Percentiles rank a stretch among this genome's conserved stretches.
Evolutionary conservation across 2,113 vertebrate genomes (phyloP).

Genomic region (Erpornis zantholeuca): DNA sequence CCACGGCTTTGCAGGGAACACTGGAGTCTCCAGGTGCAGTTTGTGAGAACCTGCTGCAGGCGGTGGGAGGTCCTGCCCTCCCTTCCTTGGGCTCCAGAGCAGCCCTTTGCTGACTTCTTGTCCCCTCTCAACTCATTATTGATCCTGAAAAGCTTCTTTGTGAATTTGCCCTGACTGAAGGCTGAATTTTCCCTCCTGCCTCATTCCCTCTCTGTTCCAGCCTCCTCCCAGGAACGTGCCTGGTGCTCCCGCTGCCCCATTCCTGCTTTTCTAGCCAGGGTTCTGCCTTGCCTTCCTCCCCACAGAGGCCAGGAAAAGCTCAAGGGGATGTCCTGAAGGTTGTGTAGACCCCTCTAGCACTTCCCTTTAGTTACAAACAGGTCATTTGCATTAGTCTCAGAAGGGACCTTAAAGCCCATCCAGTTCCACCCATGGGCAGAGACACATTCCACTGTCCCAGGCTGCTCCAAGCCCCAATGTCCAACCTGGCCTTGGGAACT

Average conservation of each 20-base stretch:
- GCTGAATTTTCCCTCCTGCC: background rate
- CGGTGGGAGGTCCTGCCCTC: background rate
- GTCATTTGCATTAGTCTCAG: background rate
- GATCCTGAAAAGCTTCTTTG: background rate
- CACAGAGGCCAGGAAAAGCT: background rate
- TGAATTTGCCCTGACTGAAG: background rate
- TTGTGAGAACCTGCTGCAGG: background rate
- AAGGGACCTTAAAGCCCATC: background rate
- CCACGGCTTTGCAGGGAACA: background rate
- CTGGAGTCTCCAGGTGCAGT: background rate
- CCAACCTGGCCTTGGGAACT: background rate
- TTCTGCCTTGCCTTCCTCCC: background rate
- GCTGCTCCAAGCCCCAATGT: rapidly evolving
- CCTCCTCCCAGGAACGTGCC: rapidly evolving
- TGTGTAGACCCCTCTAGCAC: rapidly evolving
- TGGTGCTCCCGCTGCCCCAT: background rate
- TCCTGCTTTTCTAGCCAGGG: background rate
- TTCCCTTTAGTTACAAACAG: background rate
- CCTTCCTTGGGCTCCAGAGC: background rate
- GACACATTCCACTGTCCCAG: rapidly evolving
- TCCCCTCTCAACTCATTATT: background rate
- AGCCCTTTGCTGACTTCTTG: background rate
- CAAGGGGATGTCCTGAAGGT: background rate
- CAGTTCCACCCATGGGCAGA: background rate
- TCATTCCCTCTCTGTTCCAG: background rate